A percentile compares a stretch with the other conserved stretches of the same genome.
Conservation (phyloP, 2,888 invertebrate genomes). For the Tineola bisselliella region DNA sequence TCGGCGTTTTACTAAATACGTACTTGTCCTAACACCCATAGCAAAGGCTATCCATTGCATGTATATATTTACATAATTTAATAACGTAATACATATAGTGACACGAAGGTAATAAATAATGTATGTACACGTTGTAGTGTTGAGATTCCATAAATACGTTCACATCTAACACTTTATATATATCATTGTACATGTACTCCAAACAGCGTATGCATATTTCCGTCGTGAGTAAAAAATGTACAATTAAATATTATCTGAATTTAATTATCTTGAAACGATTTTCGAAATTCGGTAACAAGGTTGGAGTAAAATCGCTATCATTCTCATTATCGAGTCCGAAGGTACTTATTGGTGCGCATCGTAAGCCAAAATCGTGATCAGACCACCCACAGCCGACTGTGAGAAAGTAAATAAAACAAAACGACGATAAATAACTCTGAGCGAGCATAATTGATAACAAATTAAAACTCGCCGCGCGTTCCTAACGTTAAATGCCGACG, state of each 20-base stretch:
- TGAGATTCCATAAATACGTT: too few species aligned
- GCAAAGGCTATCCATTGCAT: too few species aligned
- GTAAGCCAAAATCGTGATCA: slow-evolving; percentile 59
- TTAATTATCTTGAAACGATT: slow-evolving; percentile 3
- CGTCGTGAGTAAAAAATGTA: too few species aligned
- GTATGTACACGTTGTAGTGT: too few species aligned
- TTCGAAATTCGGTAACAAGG: slow-evolving; percentile 12
- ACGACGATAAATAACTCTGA: slow-evolving; percentile 65
- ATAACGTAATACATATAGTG: too few species aligned
- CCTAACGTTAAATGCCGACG: slow-evolving; percentile 57
- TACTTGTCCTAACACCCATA: too few species aligned
- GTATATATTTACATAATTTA: too few species aligned
- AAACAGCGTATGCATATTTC: too few species aligned
- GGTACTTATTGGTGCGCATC: slow-evolving; percentile 56
- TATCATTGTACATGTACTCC: too few species aligned
- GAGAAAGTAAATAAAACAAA: slow-evolving; percentile 66
- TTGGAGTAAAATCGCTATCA: slow-evolving; percentile 2
- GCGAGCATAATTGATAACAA: slow-evolving; percentile 68
- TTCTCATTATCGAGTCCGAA: slow-evolving; percentile 17
- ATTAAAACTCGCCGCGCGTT: slow-evolving; percentile 64
- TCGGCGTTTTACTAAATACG: too few species aligned
- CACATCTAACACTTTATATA: too few species aligned
- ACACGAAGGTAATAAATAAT: too few species aligned
- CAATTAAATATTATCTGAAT: slow-evolving; percentile 1
- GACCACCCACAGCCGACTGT: slow-evolving; percentile 60